phyloP scores from a whole-genome alignment of 2,797 vertebrate species.

The Acanthurus lineatus region DNA sequence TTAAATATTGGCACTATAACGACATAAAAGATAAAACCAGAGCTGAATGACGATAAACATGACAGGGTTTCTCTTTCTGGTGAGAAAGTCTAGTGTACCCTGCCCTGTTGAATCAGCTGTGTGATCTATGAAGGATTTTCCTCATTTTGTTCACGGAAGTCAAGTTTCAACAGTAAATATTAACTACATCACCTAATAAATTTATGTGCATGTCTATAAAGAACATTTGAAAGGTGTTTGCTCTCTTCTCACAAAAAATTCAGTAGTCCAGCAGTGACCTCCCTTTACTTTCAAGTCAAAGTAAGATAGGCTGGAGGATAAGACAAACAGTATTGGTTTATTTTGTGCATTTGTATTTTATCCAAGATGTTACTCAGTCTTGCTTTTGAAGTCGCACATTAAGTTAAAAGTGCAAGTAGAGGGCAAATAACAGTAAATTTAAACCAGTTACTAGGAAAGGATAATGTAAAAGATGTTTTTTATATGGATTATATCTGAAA shows the following conservation, averaged over 20 bases:
- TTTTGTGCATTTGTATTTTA: not conserved
- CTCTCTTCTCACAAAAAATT: constrained; percentile 29
- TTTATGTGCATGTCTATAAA: not conserved
- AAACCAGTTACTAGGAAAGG: not conserved
- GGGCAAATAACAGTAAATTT: not conserved
- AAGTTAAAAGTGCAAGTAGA: not conserved
- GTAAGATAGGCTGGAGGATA: not conserved
- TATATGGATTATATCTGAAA: not conserved
- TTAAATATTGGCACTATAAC: not conserved
- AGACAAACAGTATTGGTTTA: not conserved
- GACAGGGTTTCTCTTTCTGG: constrained; percentile 1
- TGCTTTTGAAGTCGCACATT: not conserved
- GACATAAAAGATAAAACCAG: constrained; percentile 37
- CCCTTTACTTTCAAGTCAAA: not conserved
- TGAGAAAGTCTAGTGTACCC: constrained; percentile 44
- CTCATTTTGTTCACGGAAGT: not conserved
- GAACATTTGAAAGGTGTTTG: constrained; percentile 52
- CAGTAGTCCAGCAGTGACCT: not conserved
- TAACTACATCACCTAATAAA: not conserved
- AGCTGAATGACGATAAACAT: constrained; percentile 31
- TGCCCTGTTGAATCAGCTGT: constrained; percentile 70
- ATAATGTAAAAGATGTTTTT: not conserved
- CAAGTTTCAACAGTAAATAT: too few relatives aligned
- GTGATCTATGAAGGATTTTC: constrained; percentile 33
- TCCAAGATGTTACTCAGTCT: not conserved